Conservation (phyloP, 1,140 invertebrate genomes). For the Phthorimaea operculella region DNA sequence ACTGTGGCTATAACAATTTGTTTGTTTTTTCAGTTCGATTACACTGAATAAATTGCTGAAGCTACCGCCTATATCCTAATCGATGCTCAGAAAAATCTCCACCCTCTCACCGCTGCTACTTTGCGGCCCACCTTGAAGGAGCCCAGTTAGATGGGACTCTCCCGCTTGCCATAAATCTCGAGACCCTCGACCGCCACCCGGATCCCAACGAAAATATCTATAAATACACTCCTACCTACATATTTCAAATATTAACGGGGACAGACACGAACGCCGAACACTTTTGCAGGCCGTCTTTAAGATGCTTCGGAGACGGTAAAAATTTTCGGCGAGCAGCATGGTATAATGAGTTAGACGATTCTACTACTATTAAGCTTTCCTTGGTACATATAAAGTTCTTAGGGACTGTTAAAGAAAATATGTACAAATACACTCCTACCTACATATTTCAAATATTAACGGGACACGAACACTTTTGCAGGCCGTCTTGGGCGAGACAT, state of each 20-base stretch:
- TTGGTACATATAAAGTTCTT: no score
- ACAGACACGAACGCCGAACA: constrained; percentile 1
- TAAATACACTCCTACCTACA: constrained; percentile 61
- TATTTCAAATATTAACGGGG: constrained; percentile 62
- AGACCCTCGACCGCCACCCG: constrained; percentile 65
- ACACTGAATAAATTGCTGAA: no score
- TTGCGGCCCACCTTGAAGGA: constrained; percentile 26
- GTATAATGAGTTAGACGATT: no score
- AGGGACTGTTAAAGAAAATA: no score
- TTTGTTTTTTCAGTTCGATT: no score
- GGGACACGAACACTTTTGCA: constrained; percentile 15
- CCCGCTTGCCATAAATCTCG: constrained; percentile 64
- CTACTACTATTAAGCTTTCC: no score
- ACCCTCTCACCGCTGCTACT: constrained; percentile 9
- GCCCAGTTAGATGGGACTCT: constrained; percentile 63
- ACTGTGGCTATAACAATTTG: no score
- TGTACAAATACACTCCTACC: constrained; percentile 62
- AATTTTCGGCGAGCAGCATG: no score
- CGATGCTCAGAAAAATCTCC: background rate
- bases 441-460: constrained; percentile 64
- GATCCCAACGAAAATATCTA: constrained; percentile 64
- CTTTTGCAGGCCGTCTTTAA: background rate
- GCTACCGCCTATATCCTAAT: background rate
- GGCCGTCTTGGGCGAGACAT: no score
- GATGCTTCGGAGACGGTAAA: no score